Evolutionary conservation across 2,113 vertebrate species (phyloP).

Genomic region (Ornithorhynchus anatinus): DNA sequence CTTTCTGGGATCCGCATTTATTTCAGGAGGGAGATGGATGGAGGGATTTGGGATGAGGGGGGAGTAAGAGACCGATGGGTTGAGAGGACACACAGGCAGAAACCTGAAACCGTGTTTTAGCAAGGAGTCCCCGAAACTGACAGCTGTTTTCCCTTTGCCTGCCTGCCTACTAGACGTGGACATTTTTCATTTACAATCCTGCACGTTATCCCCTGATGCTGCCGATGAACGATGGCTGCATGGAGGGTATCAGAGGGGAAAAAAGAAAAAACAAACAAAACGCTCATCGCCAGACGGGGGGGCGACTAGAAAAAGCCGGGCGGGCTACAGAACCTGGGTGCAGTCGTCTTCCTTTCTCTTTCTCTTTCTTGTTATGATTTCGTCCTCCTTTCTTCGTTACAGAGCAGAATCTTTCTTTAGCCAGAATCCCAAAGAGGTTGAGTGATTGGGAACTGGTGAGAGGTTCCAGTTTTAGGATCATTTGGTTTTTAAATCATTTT

Average conservation of each 20-base stretch:
- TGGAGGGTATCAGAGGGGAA: slow-evolving; percentile 3
- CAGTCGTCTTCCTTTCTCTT: background rate
- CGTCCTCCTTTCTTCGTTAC: slow-evolving; percentile 38
- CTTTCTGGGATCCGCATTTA: slow-evolving; percentile 38
- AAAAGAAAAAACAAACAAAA: too few species aligned
- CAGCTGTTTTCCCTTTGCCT: slow-evolving; percentile 58
- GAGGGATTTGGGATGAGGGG: slow-evolving; percentile 43
- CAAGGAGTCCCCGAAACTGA: slow-evolving; percentile 12
- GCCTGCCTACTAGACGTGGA: slow-evolving; percentile 44
- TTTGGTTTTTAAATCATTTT: too few species aligned
- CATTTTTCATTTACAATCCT: slow-evolving; percentile 62
- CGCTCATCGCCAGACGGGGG: slow-evolving; percentile 1
- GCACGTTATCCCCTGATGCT: slow-evolving; percentile 61
- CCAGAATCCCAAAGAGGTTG: background rate
- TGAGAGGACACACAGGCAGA: slow-evolving; percentile 26
- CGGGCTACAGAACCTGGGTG: background rate
- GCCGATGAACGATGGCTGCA: slow-evolving; percentile 16
- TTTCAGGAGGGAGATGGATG: slow-evolving; percentile 58
- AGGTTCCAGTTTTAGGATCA: too few species aligned
- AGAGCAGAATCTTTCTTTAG: background rate
- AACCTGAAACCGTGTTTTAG: slow-evolving; percentile 39
- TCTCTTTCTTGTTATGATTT: slow-evolving; percentile 4
- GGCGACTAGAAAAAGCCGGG: background rate
- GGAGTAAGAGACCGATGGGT: slow-evolving; percentile 46
- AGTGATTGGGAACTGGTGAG: too few species aligned